phyloP scores from a whole-genome alignment of 1,140 invertebrate genomes.

The Zaprionus vittiger region DNA sequence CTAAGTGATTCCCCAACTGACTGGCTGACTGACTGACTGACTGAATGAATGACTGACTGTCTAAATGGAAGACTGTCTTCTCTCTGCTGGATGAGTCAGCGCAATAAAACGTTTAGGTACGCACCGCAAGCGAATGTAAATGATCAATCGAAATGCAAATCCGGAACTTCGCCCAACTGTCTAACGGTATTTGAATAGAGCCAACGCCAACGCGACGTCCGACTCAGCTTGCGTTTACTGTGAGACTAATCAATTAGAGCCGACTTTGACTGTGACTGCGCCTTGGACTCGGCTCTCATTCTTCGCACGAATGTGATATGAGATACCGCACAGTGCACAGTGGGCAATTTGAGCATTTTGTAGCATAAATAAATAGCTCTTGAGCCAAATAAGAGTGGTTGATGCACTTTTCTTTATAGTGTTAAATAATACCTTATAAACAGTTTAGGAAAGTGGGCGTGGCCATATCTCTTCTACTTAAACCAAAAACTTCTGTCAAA shows the following conservation, averaged over 20 bases:
- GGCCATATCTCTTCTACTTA: too few relatives aligned
- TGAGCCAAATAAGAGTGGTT: too few relatives aligned
- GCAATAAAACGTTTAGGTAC: neutral
- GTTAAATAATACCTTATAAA: too few relatives aligned
- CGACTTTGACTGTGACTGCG: slow-evolving; percentile 29
- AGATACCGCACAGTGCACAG: slow-evolving; percentile 27
- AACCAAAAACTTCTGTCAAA: too few relatives aligned
- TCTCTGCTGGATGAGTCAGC: slow-evolving; percentile 59
- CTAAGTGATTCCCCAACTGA: neutral
- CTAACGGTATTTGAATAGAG: slow-evolving; percentile 28
- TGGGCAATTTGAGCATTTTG: too few relatives aligned
- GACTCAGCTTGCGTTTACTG: slow-evolving; percentile 41
- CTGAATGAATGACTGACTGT: slow-evolving; percentile 3
- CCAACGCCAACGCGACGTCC: slow-evolving; percentile 26
- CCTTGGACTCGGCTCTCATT: neutral
- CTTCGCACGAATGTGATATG: slow-evolving; percentile 2
- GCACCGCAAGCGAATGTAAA: slow-evolving; percentile 14
- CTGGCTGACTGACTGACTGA: slow-evolving; percentile 14
- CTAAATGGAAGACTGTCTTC: neutral
- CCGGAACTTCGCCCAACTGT: slow-evolving; percentile 22
- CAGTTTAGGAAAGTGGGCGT: too few relatives aligned
- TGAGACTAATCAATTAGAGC: slow-evolving; percentile 67
- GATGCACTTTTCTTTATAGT: too few relatives aligned
- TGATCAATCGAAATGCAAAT: slow-evolving; percentile 46
- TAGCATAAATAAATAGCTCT: too few relatives aligned